Conservation (phyloP, 2,797 vertebrate genomes). For the Oryzias sinensis region DNA sequence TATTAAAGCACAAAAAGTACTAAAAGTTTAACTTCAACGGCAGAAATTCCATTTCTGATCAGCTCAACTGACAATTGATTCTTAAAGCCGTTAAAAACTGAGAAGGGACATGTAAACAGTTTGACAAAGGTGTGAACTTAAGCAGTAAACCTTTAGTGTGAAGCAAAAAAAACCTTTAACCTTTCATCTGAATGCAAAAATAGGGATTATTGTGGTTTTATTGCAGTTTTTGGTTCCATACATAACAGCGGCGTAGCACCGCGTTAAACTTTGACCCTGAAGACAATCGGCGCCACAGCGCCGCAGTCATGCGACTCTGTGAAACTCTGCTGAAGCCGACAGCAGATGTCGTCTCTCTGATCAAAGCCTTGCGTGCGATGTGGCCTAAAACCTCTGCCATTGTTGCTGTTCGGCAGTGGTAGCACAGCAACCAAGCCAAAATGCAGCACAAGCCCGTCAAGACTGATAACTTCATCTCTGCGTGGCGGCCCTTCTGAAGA, state of each 20-base stretch:
- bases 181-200: not conserved
- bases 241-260: not conserved
- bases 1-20: no score
- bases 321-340: slow-evolving; percentile 8
- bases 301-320: slow-evolving; percentile 9
- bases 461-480: slow-evolving; percentile 23
- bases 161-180: not conserved
- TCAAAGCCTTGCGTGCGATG: slow-evolving; percentile 25
- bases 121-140: not conserved
- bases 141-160: no score
- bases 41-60: no score
- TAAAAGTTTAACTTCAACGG: no score
- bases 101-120: no score
- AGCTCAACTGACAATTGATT: no score
- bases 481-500: slow-evolving; percentile 10
- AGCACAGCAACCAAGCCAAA: slow-evolving; percentile 16
- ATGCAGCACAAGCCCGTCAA: slow-evolving; percentile 15
- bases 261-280: slow-evolving; percentile 27
- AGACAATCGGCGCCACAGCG: slow-evolving; percentile 2
- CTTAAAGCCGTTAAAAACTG: no score
- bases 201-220: slow-evolving; percentile 9
- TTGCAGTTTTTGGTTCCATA: slow-evolving; percentile 15
- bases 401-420: slow-evolving; percentile 31
- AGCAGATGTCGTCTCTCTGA: slow-evolving; percentile 13
- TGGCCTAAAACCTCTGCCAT: slow-evolving; percentile 27